A percentile compares a stretch with the other conserved stretches of the same genome.
phyloP scores from a whole-genome alignment of 2,888 invertebrate species.

The Synanthedon formicaeformis region DNA sequence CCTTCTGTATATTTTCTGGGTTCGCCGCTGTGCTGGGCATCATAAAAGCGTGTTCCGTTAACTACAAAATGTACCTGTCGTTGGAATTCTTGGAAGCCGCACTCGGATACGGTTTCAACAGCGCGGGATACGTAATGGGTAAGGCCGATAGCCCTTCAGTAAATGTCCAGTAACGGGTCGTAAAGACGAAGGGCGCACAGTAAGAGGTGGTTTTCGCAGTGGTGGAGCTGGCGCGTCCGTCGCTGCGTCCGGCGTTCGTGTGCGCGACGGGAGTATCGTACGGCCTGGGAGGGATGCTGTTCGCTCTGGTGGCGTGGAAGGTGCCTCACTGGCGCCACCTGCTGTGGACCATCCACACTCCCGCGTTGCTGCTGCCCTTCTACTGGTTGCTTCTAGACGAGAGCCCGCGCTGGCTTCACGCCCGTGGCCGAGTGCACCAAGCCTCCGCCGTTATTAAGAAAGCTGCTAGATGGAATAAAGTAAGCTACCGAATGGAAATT shows the following conservation, averaged over 20 bases:
- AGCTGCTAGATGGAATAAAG: conserved; percentile 75
- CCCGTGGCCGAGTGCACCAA: conserved; percentile 66
- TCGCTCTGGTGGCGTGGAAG: conserved; percentile 43
- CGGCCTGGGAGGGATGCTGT: conserved; percentile 69
- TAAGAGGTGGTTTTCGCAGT: conserved; percentile 18
- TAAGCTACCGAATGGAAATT: conserved; percentile 11
- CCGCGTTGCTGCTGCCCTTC: conserved; percentile 74
- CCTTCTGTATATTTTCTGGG: conserved; percentile 60
- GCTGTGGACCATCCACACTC: conserved; percentile 74
- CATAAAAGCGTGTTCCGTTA: conserved; percentile 62
- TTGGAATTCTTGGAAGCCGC: conserved; percentile 71
- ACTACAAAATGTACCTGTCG: conserved; percentile 66
- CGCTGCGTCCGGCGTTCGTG: conserved; percentile 47
- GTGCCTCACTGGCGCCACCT: conserved; percentile 77
- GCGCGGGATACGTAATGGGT: conserved; percentile 64
- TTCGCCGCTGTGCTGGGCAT: conserved; percentile 62
- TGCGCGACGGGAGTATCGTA: conserved; percentile 52
- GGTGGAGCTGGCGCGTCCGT: conserved; percentile 49
- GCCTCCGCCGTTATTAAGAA: conserved; percentile 71
- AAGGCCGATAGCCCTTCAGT: conserved; percentile 4
- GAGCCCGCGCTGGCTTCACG: conserved; percentile 81
- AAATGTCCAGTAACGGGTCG: too few species aligned
- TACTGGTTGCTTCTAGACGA: conserved; percentile 79
- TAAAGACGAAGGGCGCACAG: too few species aligned
- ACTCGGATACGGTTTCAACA: conserved; percentile 68